Percentiles rank a stretch among this genome's conserved stretches.
Evolutionary conservation across 2,113 vertebrate genomes (phyloP).

Genomic region (Phaethon lepturus): DNA sequence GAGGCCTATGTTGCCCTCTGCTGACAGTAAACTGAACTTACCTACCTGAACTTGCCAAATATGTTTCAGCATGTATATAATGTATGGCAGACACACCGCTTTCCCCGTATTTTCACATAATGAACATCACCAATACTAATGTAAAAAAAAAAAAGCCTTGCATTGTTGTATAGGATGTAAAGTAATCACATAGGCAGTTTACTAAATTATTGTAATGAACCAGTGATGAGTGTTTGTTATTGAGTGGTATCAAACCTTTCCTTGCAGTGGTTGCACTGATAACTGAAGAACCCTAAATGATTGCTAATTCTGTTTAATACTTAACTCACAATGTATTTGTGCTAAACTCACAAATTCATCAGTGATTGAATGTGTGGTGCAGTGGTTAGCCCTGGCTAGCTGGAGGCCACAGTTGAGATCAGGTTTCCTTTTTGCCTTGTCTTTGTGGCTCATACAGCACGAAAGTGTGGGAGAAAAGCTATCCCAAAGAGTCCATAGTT

Average conservation of each 20-base stretch:
- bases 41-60: not conserved
- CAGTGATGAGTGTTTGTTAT: rapidly evolving
- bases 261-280: not conserved
- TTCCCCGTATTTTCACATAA: not conserved
- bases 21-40: not conserved
- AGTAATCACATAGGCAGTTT: not conserved
- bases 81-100: rapidly evolving
- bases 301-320: not conserved
- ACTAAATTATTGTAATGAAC: not conserved
- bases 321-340: not conserved
- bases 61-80: rapidly evolving
- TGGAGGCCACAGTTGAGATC: not conserved
- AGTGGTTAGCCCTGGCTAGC: not conserved
- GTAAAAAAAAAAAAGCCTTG: not conserved
- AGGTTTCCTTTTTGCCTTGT: not conserved
- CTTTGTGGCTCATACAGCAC: not conserved
- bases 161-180: not conserved
- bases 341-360: not conserved
- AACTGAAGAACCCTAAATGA: not conserved
- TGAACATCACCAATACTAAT: not conserved
- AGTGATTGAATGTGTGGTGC: rapidly evolving
- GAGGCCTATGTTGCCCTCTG: not conserved
- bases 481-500: not conserved
- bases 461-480: not conserved
- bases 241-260: not conserved